A percentile compares a stretch with the other conserved stretches of the same genome.
phyloP scores from a whole-genome alignment of 2,797 vertebrate species.

The Podargus strigoides region DNA sequence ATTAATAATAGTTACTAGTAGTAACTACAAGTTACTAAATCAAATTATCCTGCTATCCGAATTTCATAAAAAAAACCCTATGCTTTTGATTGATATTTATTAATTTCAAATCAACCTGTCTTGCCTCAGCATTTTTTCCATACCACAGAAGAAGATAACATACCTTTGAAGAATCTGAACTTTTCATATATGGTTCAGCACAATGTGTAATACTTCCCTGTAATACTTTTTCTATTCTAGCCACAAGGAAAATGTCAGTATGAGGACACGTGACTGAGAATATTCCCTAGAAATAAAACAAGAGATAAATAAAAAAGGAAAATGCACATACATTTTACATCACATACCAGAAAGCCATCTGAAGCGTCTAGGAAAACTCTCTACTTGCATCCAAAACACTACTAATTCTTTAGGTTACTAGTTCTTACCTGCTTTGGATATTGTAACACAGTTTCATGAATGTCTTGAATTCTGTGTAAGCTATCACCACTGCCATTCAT shows the following conservation, averaged over 20 bases:
- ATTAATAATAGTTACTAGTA: background rate
- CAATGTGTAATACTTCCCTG: constrained; percentile 94
- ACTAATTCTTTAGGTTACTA: background rate
- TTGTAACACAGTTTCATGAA: constrained; percentile 81
- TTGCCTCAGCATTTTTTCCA: background rate
- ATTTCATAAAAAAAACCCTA: background rate
- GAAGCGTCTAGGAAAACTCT: background rate
- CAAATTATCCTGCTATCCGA: background rate
- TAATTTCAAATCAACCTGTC: background rate
- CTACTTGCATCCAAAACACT: background rate
- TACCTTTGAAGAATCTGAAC: constrained; percentile 94
- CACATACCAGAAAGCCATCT: background rate
- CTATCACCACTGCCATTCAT: constrained; percentile 78
- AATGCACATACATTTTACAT: background rate
- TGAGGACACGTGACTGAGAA: constrained; percentile 97
- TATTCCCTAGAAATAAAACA: constrained; percentile 78
- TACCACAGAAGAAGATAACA: background rate
- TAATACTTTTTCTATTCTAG: constrained; percentile 92
- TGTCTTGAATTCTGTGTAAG: constrained; percentile 62
- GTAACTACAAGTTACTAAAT: background rate
- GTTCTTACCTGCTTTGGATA: constrained; percentile 87
- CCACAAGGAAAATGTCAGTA: constrained; percentile 95
- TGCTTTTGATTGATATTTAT: background rate
- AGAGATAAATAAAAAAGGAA: background rate
- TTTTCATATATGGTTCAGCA: constrained; percentile 96